phyloP scores from a whole-genome alignment of 2,113 vertebrate genomes.

The Cyphotilapia sp. region DNA sequence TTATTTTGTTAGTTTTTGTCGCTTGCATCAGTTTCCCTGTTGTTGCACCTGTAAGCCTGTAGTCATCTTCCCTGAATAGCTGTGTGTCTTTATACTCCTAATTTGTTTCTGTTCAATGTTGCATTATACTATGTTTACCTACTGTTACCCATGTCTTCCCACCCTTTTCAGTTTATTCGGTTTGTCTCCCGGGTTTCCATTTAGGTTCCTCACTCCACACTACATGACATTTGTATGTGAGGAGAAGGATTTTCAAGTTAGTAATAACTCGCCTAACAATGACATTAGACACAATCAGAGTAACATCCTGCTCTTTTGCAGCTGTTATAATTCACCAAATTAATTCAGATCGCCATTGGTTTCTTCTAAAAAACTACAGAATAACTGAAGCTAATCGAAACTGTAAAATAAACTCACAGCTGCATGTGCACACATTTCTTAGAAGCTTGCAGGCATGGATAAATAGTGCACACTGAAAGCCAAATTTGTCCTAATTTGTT shows the following conservation, averaged over 20 bases:
- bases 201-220: not conserved
- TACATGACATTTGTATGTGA: not conserved
- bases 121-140: not conserved
- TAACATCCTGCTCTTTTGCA: not conserved
- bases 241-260: not conserved
- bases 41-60: accelerated
- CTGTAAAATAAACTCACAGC: not conserved
- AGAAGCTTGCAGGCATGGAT: not conserved
- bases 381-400: not conserved
- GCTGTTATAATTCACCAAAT: not conserved
- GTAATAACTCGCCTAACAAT: not conserved
- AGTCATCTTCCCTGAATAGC: not conserved
- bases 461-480: not conserved
- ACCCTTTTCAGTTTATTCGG: not conserved
- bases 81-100: not conserved
- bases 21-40: not conserved
- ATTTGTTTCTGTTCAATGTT: not conserved
- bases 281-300: not conserved
- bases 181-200: not conserved
- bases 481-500: not conserved
- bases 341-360: not conserved
- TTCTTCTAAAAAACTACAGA: not conserved
- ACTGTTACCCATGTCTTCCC: not conserved
- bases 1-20: not conserved
- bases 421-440: not conserved